These are phyloP conservation scores for Sesia bembeciformis DNA, from an alignment of 2,888 invertebrate genomes.

Conservation along the genomic window DNA sequence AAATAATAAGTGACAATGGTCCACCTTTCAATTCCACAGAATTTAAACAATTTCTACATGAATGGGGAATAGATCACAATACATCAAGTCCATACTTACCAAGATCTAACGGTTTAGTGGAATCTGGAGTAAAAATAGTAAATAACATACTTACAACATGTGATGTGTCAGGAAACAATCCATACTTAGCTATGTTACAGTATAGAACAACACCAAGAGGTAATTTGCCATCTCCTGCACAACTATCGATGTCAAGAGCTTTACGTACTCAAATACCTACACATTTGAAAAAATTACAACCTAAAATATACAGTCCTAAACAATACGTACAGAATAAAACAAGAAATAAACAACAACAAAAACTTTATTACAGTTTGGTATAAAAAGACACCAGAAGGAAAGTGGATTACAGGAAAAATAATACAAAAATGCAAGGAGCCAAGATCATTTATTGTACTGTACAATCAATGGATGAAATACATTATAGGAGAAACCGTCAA, in stretches of 20 bases:
- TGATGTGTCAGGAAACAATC: not conserved
- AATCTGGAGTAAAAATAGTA: constrained; percentile 1
- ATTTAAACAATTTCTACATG: constrained; percentile 9
- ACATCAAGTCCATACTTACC: constrained; percentile 12
- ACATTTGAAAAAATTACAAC: not conserved
- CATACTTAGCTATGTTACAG: not conserved
- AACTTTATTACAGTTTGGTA: not conserved
- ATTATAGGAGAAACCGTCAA: not conserved
- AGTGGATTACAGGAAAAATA: not conserved
- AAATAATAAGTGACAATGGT: constrained; percentile 13
- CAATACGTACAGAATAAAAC: not conserved
- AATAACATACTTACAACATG: not conserved
- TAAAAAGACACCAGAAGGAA: not conserved
- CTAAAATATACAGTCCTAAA: not conserved
- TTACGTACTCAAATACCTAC: not conserved
- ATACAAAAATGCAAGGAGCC: not conserved
- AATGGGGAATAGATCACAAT: constrained; percentile 9
- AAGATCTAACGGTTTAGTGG: constrained; percentile 11
- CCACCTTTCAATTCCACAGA: constrained; percentile 13
- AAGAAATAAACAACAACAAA: not conserved
- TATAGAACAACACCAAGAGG: too few relatives aligned
- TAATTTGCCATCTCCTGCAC: too few relatives aligned
- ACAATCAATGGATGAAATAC: not conserved
- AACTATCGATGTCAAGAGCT: not conserved
- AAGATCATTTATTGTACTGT: not conserved